Conservation (phyloP, 1,140 invertebrate species). For the Augochlora pura region DNA sequence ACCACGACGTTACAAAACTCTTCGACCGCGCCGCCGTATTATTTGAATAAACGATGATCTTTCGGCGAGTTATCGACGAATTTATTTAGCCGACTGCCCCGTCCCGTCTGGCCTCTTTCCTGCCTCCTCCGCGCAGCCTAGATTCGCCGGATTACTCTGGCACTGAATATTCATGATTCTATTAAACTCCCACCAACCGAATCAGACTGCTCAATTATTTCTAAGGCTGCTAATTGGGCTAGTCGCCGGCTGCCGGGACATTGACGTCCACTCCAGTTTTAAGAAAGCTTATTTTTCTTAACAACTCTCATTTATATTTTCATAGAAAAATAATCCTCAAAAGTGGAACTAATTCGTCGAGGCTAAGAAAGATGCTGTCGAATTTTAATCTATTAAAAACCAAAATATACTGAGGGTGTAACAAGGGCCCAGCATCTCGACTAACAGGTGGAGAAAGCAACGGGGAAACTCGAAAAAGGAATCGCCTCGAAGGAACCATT, state of each 20-base stretch:
- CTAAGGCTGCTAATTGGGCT: neutral
- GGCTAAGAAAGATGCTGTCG: no score
- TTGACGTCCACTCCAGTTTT: no score
- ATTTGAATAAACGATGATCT: constrained; percentile 17
- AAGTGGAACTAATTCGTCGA: no score
- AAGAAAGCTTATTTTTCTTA: no score
- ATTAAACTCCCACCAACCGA: neutral
- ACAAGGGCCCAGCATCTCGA: no score
- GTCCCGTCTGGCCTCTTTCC: neutral
- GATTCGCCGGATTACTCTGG: neutral
- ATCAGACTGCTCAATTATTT: neutral
- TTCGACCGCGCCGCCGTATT: neutral
- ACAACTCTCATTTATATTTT: no score
- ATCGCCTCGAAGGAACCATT: neutral
- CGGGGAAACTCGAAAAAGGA: no score
- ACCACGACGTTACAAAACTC: constrained; percentile 58
- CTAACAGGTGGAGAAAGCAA: no score
- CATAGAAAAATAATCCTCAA: no score
- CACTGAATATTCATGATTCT: neutral
- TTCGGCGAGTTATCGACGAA: constrained; percentile 5
- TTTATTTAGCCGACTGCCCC: neutral
- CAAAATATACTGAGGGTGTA: no score
- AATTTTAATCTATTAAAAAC: no score
- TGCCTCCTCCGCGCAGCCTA: neutral
- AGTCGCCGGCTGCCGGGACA: no score